Evolutionary conservation across 2,113 vertebrate genomes (phyloP).

Genomic region (Brachyhypopomus occidentalis): DNA sequence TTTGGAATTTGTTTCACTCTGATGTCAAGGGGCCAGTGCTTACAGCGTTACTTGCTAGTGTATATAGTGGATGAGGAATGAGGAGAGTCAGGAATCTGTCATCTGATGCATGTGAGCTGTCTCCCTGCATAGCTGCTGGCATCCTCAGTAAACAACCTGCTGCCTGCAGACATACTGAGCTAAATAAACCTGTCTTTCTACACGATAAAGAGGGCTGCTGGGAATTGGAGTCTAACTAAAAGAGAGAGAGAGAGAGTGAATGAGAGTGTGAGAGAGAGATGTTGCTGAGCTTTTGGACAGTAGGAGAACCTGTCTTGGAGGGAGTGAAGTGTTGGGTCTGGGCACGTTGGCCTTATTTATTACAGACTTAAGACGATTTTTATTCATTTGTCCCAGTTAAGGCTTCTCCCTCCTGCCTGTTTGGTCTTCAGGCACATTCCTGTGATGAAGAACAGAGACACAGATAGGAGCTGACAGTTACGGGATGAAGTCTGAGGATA

Average conservation of each 20-base stretch:
- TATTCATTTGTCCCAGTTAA: background rate
- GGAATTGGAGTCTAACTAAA: background rate
- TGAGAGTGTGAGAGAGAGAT: background rate
- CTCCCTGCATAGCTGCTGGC: background rate
- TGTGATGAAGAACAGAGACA: background rate
- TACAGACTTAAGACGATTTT: background rate
- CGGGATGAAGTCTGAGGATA: conserved; percentile 4
- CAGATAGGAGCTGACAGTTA: background rate
- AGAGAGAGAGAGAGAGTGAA: background rate
- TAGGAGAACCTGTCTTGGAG: background rate
- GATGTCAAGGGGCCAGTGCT: background rate
- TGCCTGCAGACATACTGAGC: background rate
- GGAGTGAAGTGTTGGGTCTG: conserved; percentile 1
- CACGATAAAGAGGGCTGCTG: conserved; percentile 1
- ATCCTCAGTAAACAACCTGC: conserved; percentile 19
- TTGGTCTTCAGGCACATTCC: background rate
- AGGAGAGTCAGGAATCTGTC: background rate
- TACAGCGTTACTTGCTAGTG: background rate
- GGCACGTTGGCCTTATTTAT: background rate
- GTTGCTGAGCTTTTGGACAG: background rate
- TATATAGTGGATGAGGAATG: background rate
- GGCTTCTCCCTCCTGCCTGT: background rate
- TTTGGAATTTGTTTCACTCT: conserved; percentile 3
- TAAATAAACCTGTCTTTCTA: conserved; percentile 19
- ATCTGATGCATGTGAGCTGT: conserved; percentile 12